Evolutionary conservation across 2,888 invertebrate species (phyloP).

Genomic region (Drosophila buzzatii): DNA sequence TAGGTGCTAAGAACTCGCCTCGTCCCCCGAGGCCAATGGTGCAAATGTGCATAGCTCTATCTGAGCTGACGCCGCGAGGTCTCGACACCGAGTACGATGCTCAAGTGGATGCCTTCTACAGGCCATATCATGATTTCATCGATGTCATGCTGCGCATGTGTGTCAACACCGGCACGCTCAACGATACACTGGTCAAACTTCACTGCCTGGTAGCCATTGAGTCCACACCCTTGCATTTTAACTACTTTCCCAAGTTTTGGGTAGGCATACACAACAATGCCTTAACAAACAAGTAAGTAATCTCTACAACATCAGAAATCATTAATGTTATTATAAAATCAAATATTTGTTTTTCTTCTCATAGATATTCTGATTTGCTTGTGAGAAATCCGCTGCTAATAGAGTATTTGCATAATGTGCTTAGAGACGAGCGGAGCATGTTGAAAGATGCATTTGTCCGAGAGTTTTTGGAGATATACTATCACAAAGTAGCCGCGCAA

Average conservation of each 20-base stretch:
- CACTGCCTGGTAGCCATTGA: slow-evolving; percentile 96
- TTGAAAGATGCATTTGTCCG: slow-evolving; percentile 93
- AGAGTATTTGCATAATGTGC: slow-evolving; percentile 95
- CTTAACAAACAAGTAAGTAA: slow-evolving; percentile 84
- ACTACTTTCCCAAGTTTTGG: slow-evolving; percentile 96
- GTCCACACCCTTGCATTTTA: slow-evolving; percentile 94
- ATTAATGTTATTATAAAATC: background rate
- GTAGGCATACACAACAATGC: slow-evolving; percentile 91
- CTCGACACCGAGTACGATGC: slow-evolving; percentile 92
- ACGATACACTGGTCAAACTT: slow-evolving; percentile 93
- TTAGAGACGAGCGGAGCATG: slow-evolving; percentile 94
- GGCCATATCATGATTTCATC: slow-evolving; percentile 95
- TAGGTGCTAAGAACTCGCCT: slow-evolving; percentile 88
- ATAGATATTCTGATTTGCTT: slow-evolving; percentile 92
- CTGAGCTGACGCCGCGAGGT: slow-evolving; percentile 88
- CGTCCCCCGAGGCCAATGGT: slow-evolving; percentile 92
- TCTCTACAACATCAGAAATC: background rate
- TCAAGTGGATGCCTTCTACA: slow-evolving; percentile 91
- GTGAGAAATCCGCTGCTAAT: slow-evolving; percentile 93
- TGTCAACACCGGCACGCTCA: slow-evolving; percentile 94
- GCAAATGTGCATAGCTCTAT: slow-evolving; percentile 93
- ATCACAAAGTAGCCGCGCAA: slow-evolving; percentile 89
- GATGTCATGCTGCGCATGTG: slow-evolving; percentile 94
- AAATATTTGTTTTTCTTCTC: no score
- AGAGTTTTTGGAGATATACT: slow-evolving; percentile 94